Evolutionary conservation across 2,888 invertebrate species (phyloP).

Genomic region (Heliconius erato): DNA sequence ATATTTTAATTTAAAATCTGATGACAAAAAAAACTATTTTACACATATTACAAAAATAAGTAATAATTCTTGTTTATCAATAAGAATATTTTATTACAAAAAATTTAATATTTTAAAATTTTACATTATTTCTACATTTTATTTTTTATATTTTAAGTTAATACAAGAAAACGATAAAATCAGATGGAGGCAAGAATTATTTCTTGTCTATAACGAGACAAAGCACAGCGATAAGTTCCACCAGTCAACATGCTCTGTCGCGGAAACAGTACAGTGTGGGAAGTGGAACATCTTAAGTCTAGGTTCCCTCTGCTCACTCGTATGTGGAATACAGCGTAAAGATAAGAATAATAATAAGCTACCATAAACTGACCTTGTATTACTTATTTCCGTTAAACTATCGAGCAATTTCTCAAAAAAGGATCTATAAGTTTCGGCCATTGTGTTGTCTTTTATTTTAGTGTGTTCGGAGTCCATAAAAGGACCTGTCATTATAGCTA

Average conservation of each 20-base stretch:
- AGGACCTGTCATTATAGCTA: constrained; percentile 94
- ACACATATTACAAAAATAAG: no score
- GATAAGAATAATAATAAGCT: not conserved
- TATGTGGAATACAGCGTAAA: no score
- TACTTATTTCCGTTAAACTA: constrained; percentile 87
- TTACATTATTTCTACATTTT: no score
- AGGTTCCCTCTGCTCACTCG: not conserved
- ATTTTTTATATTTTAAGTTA: no score
- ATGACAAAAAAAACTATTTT: no score
- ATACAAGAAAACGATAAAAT: no score
- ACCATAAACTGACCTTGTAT: constrained; percentile 76
- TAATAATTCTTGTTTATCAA: not conserved
- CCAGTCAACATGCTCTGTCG: not conserved
- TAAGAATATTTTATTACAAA: not conserved
- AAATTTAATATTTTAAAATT: not conserved
- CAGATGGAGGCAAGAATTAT: not conserved
- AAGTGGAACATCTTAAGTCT: not conserved
- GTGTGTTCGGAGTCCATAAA: constrained; percentile 91
- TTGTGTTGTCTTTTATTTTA: constrained; percentile 85
- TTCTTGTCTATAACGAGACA: not conserved
- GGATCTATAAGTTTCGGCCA: constrained; percentile 89
- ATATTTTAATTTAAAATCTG: no score
- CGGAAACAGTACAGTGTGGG: no score
- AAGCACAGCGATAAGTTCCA: not conserved
- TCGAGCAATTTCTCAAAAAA: constrained; percentile 90